Percentiles rank a stretch among this genome's conserved stretches.
These are phyloP conservation scores for Choristoneura fumiferana DNA, from an alignment of 1,140 invertebrate species.

Conservation along the genomic window DNA sequence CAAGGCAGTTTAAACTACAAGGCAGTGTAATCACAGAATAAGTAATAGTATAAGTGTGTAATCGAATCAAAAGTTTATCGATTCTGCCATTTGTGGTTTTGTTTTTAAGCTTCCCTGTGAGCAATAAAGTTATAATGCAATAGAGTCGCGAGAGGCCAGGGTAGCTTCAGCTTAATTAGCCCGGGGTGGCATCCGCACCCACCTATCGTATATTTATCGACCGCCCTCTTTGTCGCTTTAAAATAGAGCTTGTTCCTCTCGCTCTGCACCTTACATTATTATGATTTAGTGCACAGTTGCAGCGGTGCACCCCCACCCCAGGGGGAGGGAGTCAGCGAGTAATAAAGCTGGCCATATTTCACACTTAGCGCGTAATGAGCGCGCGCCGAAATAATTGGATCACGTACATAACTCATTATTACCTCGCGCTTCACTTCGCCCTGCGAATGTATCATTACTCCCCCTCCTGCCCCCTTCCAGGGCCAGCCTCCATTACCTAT, in stretches of 20 bases:
- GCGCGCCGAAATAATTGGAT: slow-evolving; percentile 79
- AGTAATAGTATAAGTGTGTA: too few relatives aligned
- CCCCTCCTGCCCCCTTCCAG: slow-evolving; percentile 31
- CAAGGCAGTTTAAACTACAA: too few relatives aligned
- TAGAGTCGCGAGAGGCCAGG: too few relatives aligned
- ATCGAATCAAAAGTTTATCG: too few relatives aligned
- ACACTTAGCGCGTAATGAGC: slow-evolving; percentile 79
- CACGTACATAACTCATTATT: slow-evolving; percentile 80
- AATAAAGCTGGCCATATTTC: slow-evolving; percentile 77
- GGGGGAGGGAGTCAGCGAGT: slow-evolving; percentile 51
- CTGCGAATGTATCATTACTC: slow-evolving; percentile 71
- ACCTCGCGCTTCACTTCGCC: slow-evolving; percentile 69
- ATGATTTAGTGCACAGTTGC: slow-evolving; percentile 70
- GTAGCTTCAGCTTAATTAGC: too few relatives aligned
- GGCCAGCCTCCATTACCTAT: background rate
- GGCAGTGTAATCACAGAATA: too few relatives aligned
- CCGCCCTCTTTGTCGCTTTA: slow-evolving; percentile 22
- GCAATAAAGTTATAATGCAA: too few relatives aligned
- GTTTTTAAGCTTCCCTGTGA: too few relatives aligned
- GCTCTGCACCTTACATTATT: slow-evolving; percentile 67
- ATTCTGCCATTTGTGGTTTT: too few relatives aligned
- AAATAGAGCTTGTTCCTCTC: slow-evolving; percentile 34
- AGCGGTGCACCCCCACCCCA: slow-evolving; percentile 44
- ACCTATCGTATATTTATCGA: background rate
- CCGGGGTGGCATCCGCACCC: slow-evolving; percentile 1